phyloP scores from a whole-genome alignment of 1,140 invertebrate genomes.

The Drosophila ambigua region DNA sequence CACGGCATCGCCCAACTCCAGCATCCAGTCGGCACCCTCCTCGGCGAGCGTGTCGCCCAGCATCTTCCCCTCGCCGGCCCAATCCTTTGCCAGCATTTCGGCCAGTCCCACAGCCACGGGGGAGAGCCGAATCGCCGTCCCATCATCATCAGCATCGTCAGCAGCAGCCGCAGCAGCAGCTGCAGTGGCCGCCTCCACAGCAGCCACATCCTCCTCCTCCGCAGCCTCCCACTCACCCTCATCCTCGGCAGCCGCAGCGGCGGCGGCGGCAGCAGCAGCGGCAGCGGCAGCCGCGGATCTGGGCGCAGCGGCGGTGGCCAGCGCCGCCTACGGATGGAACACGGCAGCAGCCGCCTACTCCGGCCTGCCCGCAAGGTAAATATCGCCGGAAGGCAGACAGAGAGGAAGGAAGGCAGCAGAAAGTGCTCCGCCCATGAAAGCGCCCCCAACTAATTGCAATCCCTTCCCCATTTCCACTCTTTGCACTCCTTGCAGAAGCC shows the following conservation, averaged over 20 bases:
- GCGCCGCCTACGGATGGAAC: conserved; percentile 78
- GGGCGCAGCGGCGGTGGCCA: conserved; percentile 76
- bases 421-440: background rate
- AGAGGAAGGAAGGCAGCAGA: conserved; percentile 2
- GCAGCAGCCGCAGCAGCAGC: conserved; percentile 4
- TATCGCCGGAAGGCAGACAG: conserved; percentile 4
- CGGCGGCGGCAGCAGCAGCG: conserved; percentile 59
- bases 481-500: conserved; percentile 54
- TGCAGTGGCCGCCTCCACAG: conserved; percentile 11
- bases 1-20: conserved; percentile 79
- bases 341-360: conserved; percentile 57
- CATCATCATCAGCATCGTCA: background rate
- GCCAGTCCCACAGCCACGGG: conserved; percentile 49
- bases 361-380: conserved; percentile 74
- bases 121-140: conserved; percentile 4
- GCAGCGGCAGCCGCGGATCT: conserved; percentile 69
- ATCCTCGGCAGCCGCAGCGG: conserved; percentile 38
- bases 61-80: conserved; percentile 77
- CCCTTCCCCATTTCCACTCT: background rate
- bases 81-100: conserved; percentile 74
- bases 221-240: conserved; percentile 28
- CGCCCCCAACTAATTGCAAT: background rate
- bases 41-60: conserved; percentile 79
- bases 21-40: conserved; percentile 74
- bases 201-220: conserved; percentile 15